These are phyloP conservation scores for Caenorhabditis zanzibari DNA, from an alignment of 2,888 invertebrate genomes.

Conservation along the genomic window DNA sequence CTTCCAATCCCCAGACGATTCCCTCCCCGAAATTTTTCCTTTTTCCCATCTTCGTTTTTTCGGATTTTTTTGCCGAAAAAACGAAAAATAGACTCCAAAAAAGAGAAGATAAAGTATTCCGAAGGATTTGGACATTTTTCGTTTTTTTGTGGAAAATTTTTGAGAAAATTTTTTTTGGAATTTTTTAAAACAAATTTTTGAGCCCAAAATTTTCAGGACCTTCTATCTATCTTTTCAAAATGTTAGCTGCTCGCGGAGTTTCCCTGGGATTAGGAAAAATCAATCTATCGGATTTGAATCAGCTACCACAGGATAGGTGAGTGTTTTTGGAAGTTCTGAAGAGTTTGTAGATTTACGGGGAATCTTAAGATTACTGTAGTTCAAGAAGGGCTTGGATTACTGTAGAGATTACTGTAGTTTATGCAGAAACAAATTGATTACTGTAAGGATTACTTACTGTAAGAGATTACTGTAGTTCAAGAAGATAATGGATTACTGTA, in stretches of 20 bases:
- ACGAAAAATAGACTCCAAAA: neutral
- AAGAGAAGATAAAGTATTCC: constrained; percentile 27
- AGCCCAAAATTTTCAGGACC: too few relatives aligned
- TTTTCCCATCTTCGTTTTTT: constrained; percentile 5
- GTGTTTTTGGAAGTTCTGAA: constrained; percentile 8
- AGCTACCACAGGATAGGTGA: constrained; percentile 68
- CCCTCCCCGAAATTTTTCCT: constrained; percentile 17
- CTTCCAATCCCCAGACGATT: constrained; percentile 28
- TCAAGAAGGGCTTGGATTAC: too few relatives aligned
- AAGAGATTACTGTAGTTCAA: too few relatives aligned
- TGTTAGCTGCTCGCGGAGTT: constrained; percentile 82
- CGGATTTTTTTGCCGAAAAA: neutral
- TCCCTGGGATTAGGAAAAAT: constrained; percentile 83
- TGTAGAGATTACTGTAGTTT: too few relatives aligned
- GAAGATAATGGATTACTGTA: too few relatives aligned
- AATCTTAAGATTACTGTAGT: too few relatives aligned
- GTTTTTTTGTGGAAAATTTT: constrained; percentile 3
- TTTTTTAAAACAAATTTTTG: too few relatives aligned
- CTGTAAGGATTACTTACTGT: too few relatives aligned
- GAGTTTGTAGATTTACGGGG: too few relatives aligned
- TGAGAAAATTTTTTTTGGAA: too few relatives aligned
- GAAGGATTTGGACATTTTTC: constrained; percentile 8
- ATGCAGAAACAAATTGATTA: too few relatives aligned
- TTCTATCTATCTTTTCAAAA: too few relatives aligned
- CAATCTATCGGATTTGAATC: constrained; percentile 82